Percentiles rank a stretch among this genome's conserved stretches.
These are phyloP conservation scores for Phortica variegata DNA, from an alignment of 1,140 invertebrate species.

Conservation along the genomic window DNA sequence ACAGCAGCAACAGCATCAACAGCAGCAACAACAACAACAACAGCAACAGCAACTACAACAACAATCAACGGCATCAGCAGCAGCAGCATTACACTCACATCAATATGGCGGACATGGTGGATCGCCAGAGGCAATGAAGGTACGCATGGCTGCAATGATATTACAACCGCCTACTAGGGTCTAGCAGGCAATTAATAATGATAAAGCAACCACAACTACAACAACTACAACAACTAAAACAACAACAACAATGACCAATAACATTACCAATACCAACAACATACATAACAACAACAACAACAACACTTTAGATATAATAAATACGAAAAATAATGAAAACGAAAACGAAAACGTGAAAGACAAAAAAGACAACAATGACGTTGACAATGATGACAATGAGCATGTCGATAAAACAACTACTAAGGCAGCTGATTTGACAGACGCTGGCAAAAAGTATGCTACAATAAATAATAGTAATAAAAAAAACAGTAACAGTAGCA, in stretches of 20 bases:
- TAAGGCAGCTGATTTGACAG: too few species aligned
- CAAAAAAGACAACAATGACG: slow-evolving; percentile 4
- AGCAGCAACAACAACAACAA: slow-evolving; percentile 40
- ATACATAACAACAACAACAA: slow-evolving; percentile 17
- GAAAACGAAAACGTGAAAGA: neutral
- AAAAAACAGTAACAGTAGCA: slow-evolving; percentile 10
- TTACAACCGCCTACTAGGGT: slow-evolving; percentile 77
- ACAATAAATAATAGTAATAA: slow-evolving; percentile 1
- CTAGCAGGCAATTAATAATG: slow-evolving; percentile 62
- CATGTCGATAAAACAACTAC: too few species aligned
- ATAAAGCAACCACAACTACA: slow-evolving; percentile 23
- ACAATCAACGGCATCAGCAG: slow-evolving; percentile 33
- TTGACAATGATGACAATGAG: slow-evolving; percentile 7
- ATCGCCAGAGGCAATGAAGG: slow-evolving; percentile 74
- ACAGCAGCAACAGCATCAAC: slow-evolving; percentile 46
- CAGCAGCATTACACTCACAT: slow-evolving; percentile 37
- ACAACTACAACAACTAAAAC: slow-evolving; percentile 7
- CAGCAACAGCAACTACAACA: slow-evolving; percentile 29
- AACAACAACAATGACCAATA: slow-evolving; percentile 29
- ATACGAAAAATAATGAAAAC: slow-evolving; percentile 6
- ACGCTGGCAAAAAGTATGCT: neutral
- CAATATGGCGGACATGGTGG: slow-evolving; percentile 49
- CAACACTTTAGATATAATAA: slow-evolving; percentile 21
- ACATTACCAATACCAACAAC: slow-evolving; percentile 27
- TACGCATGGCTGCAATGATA: slow-evolving; percentile 75